These are phyloP conservation scores for Unio delphinus DNA, from an alignment of 2,888 invertebrate genomes.

Conservation along the genomic window DNA sequence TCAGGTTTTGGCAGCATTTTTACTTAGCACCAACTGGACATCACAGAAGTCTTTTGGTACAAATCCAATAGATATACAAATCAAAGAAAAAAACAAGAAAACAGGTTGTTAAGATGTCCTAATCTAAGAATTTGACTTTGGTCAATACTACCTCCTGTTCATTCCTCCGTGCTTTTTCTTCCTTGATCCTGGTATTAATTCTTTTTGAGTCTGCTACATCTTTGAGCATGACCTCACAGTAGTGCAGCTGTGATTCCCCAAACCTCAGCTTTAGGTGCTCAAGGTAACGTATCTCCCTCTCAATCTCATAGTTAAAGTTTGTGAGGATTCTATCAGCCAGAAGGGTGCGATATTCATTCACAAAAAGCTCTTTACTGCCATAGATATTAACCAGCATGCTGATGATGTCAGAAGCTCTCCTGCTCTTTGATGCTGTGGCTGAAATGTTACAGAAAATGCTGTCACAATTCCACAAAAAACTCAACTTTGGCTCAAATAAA, in stretches of 20 bases:
- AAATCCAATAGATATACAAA: no score
- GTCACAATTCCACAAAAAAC: background rate
- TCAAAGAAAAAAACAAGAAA: no score
- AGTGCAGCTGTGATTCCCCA: slow-evolving; percentile 95
- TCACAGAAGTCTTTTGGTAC: no score
- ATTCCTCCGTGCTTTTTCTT: slow-evolving; percentile 47
- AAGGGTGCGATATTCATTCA: slow-evolving; percentile 95
- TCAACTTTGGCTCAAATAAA: background rate
- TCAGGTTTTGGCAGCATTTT: no score
- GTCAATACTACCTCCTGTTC: slow-evolving; percentile 26
- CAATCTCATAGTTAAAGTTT: slow-evolving; percentile 87
- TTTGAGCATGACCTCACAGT: slow-evolving; percentile 98
- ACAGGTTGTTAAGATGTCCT: no score
- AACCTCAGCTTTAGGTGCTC: slow-evolving; percentile 92
- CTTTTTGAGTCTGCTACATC: slow-evolving; percentile 96
- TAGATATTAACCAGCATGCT: slow-evolving; percentile 99
- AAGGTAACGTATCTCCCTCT: slow-evolving; percentile 79
- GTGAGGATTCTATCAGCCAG: slow-evolving; percentile 82
- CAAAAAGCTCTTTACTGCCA: slow-evolving; percentile 97
- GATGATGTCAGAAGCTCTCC: slow-evolving; percentile 89
- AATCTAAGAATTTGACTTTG: no score
- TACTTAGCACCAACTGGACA: no score
- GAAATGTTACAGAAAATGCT: slow-evolving; percentile 16
- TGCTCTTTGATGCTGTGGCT: slow-evolving; percentile 77
- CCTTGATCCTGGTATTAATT: slow-evolving; percentile 80